These are phyloP conservation scores for Agrotis clavis DNA, from an alignment of 2,888 invertebrate species.

Conservation along the genomic window DNA sequence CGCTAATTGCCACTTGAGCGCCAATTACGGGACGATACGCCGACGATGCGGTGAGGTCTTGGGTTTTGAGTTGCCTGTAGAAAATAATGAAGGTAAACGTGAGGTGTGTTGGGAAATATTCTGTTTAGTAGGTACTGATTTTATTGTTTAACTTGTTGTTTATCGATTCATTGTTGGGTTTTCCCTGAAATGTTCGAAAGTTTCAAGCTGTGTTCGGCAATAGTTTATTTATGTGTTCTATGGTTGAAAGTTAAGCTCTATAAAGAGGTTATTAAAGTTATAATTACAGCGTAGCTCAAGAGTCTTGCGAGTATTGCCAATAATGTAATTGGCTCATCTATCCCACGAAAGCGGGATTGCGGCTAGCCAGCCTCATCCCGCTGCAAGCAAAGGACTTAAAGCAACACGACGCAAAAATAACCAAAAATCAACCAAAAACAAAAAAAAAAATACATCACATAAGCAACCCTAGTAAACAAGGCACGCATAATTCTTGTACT, in stretches of 20 bases:
- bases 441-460: background rate
- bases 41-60: constrained; percentile 65
- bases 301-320: no score
- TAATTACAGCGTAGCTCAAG: background rate
- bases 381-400: no score
- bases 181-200: background rate
- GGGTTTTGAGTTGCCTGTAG: constrained; percentile 59
- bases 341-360: no score
- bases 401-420: background rate
- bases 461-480: constrained; percentile 47
- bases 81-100: constrained; percentile 64
- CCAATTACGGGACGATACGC: constrained; percentile 85
- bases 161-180: constrained; percentile 17
- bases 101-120: constrained; percentile 49
- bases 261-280: no score
- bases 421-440: constrained; percentile 15
- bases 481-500: constrained; percentile 56
- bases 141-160: background rate
- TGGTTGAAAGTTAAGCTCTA: no score
- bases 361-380: no score
- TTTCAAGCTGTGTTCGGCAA: background rate
- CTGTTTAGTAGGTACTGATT: constrained; percentile 12
- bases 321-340: no score
- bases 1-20: constrained; percentile 88
- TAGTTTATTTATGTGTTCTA: background rate